Evolutionary conservation across 2,888 invertebrate genomes (phyloP), one percentile per base, ranked within the genome.

Genomic region (Rhagophthalmus giganteus): DNA sequence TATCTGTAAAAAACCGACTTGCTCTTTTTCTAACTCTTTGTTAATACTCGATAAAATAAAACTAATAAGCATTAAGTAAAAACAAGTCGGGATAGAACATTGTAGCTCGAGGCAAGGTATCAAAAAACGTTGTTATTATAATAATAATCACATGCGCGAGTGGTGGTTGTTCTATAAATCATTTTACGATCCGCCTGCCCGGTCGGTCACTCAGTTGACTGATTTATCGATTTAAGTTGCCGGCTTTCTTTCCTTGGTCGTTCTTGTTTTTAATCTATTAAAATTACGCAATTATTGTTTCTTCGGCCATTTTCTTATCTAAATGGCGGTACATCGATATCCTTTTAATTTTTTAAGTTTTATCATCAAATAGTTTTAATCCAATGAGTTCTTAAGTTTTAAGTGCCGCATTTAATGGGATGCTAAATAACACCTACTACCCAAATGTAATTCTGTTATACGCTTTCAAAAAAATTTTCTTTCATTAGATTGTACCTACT

Each of bases 111-210:
- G 69, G 70, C 68, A 62, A 69, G 64, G 65, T 68, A 71, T 70
- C 69, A 68, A 71, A 70, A 69, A 67, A 65, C 67, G 68, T 71
- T 69, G 68, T 70, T 72, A 70, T 74, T 73, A 74, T 72, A 71
- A 73, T 74, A 73, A 71, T 72, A 72, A 74, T 74, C 71, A 72
- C 70, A 74, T 72, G 72, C 70, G 68, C 71, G 70, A 73, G 70
- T 71, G 71, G 70, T 68, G 67, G 65, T 66, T 59, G 58, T 64
- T 57, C 58, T 55, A 69, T 74, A 74, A 74, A 74, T 74, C 74
- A 74, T 74, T 62, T 65, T 65, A 65, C 69, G 69, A 69, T 73
- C 70, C 72, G 73, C 72, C 72, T 66, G 69, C 63, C 67, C 63
- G 65, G 64, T 64, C 69, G 72, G 71, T 70, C 73, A 72, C 66